Conservation (phyloP, 2,113 vertebrate genomes). For the Gallinago jamesoni region DNA sequence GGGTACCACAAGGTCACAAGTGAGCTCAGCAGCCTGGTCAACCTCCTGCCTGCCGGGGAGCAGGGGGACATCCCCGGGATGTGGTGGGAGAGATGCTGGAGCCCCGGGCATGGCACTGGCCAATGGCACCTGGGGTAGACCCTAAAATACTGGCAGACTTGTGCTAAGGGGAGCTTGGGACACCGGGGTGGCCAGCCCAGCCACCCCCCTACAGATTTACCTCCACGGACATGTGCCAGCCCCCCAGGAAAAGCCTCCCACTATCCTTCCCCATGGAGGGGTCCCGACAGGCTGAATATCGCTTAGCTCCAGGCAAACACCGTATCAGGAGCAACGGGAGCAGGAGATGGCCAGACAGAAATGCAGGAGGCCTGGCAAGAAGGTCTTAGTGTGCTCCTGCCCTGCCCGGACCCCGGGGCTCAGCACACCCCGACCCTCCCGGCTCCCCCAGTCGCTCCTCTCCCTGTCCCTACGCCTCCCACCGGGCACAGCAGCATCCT, state of each 20-base stretch:
- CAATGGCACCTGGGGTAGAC: accelerated
- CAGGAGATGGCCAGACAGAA: not conserved
- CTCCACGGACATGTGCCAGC: not conserved
- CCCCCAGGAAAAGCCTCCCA: not conserved
- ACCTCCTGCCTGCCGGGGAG: accelerated
- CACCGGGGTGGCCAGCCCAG: no score
- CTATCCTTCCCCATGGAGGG: not conserved
- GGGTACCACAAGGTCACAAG: not conserved
- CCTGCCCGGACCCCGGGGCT: not conserved
- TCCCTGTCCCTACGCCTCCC: not conserved
- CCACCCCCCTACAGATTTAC: not conserved
- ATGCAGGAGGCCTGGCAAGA: not conserved
- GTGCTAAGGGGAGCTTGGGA: not conserved
- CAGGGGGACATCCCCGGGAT: not conserved
- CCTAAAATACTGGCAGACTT: not conserved
- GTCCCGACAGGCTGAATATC: not conserved
- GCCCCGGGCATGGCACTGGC: not conserved
- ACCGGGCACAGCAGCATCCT: not conserved
- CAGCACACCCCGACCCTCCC: not conserved
- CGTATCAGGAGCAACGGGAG: not conserved
- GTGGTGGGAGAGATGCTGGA: not conserved
- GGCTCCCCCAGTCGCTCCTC: not conserved
- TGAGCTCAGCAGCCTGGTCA: not conserved
- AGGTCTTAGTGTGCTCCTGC: not conserved
- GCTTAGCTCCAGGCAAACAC: not conserved